A percentile compares a stretch with the other conserved stretches of the same genome.
Evolutionary conservation across 2,797 vertebrate species (phyloP).

Genomic region (Anabacerthia variegaticeps): DNA sequence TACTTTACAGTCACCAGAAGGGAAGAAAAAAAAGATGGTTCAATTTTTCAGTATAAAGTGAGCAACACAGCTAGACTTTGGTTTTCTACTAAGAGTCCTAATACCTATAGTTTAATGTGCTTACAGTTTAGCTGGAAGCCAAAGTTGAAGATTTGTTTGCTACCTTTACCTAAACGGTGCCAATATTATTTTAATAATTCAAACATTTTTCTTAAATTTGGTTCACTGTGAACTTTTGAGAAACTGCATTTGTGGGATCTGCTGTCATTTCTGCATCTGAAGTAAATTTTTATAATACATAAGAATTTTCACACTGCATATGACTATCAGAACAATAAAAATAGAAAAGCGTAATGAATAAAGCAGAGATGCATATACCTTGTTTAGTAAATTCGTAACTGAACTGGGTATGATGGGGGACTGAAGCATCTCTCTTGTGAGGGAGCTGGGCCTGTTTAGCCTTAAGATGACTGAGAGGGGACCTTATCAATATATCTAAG

Average conservation of each 20-base stretch:
- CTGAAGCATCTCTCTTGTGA: not conserved
- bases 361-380: not conserved
- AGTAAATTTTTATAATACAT: not conserved
- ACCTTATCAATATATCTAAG: too few relatives aligned
- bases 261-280: not conserved
- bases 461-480: not conserved
- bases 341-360: not conserved
- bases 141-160: not conserved
- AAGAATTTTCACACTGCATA: not conserved
- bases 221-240: not conserved
- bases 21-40: not conserved
- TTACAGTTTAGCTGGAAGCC: not conserved
- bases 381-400: not conserved
- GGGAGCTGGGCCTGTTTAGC: not conserved
- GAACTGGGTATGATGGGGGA: not conserved
- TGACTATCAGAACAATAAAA: not conserved
- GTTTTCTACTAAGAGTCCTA: not conserved
- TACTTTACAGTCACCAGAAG: not conserved
- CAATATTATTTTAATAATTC: not conserved
- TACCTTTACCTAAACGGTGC: not conserved
- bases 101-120: not conserved
- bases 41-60: not conserved
- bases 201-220: not conserved
- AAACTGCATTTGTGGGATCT: not conserved
- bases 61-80: not conserved